Base-by-base conservation (phyloP, 2,797 vertebrate genomes). In the Galagoides demidoff region DNA sequence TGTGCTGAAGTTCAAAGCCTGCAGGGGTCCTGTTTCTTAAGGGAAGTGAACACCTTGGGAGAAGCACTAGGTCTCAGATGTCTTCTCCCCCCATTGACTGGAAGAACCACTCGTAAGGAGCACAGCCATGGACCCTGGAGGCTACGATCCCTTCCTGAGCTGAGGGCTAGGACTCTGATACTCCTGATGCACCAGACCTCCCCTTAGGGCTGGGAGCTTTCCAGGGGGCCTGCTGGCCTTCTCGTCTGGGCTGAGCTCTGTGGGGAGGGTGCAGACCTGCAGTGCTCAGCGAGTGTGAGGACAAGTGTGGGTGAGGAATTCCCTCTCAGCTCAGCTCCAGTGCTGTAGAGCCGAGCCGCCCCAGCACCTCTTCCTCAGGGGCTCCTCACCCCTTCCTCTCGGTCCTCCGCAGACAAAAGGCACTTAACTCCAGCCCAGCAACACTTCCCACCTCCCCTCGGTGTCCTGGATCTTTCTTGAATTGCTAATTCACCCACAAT, bases 1-100 rank as follows among this genome's bases (percentile, higher is more conserved):
- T 39, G 3, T 85, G 92, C 95, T 97, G 84, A 92, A 95, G 92
- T 96, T 95, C 93, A 97, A 96, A 97, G 97, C 82, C 78, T 94
- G 96, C 89, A 64, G 95, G 92, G 20, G 90, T 96, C 89, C 97
- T 96, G 96, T 96, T 97, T 85, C 94, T 97, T 55, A 81, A 70
- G 81, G 93, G 90, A 97, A 92, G 92, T 68, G 77, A 70, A 85
- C 61, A 64, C 34, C 37, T 95, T 71, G 73, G 96, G 95, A 96
- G 94, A 96, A 92, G 95, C 86, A 31, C 64, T 88, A 1, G 89
- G 93, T 61, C 25, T 1, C 0, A 93, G 88, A 93, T 87, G 84
- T 89, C 90, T 91, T 57, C 16, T 45, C 45, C 11, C 31, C 45
- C 29, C 27, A 2, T 0, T 7, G 37, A 22, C 23, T 3, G 25